These are phyloP conservation scores for Botia almorhae DNA, from an alignment of 2,797 vertebrate species.

Conservation along the genomic window DNA sequence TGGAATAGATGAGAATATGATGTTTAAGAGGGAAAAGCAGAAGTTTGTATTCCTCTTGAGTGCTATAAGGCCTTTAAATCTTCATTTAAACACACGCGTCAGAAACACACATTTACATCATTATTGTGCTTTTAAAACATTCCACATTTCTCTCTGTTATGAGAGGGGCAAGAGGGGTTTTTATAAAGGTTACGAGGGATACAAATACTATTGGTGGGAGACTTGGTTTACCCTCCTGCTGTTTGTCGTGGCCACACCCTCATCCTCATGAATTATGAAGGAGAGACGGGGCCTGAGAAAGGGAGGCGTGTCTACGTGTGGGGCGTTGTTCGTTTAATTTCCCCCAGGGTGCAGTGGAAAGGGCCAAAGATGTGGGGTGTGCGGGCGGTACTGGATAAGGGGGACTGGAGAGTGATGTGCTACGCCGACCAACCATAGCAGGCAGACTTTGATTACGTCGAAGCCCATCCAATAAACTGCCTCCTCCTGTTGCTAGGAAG, in stretches of 20 bases:
- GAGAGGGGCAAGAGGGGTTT: slow-evolving; percentile 25
- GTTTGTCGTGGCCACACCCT: background rate
- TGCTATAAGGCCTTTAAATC: slow-evolving; percentile 65
- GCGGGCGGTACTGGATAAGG: slow-evolving; percentile 71
- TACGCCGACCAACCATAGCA: slow-evolving; percentile 82
- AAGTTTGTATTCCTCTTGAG: background rate
- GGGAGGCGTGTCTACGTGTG: slow-evolving; percentile 62
- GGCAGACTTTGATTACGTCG: slow-evolving; percentile 96
- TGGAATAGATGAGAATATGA: background rate
- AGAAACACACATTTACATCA: slow-evolving; percentile 48
- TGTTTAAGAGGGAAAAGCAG: background rate
- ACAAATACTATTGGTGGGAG: background rate
- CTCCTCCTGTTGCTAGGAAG: slow-evolving; percentile 84
- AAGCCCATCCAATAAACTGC: slow-evolving; percentile 87
- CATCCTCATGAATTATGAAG: slow-evolving; percentile 65
- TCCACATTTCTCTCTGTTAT: background rate
- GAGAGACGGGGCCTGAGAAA: slow-evolving; percentile 59
- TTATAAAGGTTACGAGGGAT: slow-evolving; percentile 4
- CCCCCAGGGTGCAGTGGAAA: slow-evolving; percentile 79
- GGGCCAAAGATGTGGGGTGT: slow-evolving; percentile 80
- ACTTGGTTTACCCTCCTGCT: background rate
- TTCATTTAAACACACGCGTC: slow-evolving; percentile 37
- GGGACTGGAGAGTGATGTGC: slow-evolving; percentile 71
- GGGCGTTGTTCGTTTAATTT: slow-evolving; percentile 74
- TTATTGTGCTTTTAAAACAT: slow-evolving; percentile 63